Conservation (phyloP, 2,888 invertebrate species). For the Drosophila neotestacea region DNA sequence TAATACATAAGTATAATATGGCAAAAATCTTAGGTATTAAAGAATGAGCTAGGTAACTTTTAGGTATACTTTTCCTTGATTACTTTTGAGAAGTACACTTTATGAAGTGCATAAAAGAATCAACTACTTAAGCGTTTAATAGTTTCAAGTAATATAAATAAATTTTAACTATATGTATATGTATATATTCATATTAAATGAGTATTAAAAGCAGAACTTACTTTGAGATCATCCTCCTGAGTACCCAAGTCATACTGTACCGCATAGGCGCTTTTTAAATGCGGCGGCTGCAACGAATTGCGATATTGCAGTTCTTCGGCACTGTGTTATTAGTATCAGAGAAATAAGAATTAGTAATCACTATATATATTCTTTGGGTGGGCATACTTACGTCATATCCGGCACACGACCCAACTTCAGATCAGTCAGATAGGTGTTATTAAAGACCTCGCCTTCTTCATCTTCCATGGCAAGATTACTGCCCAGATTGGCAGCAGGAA, state of each 20-base stretch:
- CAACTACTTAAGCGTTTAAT: not conserved
- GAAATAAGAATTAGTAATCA: not conserved
- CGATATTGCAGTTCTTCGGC: slow-evolving; percentile 91
- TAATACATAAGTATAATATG: no score
- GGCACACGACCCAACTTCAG: slow-evolving; percentile 87
- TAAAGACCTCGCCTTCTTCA: slow-evolving; percentile 94
- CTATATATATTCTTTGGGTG: slow-evolving; percentile 61
- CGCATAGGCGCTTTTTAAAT: slow-evolving; percentile 93
- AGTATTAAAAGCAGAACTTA: slow-evolving; percentile 77
- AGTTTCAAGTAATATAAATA: no score
- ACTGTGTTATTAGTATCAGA: slow-evolving; percentile 30
- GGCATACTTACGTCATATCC: slow-evolving; percentile 66
- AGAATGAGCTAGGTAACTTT: no score
- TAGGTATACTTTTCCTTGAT: no score
- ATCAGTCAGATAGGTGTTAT: slow-evolving; percentile 91
- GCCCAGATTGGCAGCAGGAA: slow-evolving; percentile 65
- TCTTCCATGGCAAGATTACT: slow-evolving; percentile 91
- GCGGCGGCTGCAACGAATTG: slow-evolving; percentile 93
- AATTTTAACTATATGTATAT: no score
- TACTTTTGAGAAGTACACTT: no score
- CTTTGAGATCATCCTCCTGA: slow-evolving; percentile 89
- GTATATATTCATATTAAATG: no score
- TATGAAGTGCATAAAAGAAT: not conserved
- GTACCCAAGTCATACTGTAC: slow-evolving; percentile 90
- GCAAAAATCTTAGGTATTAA: no score